Percentiles rank a stretch among this genome's conserved stretches.
Conservation (phyloP, 1,140 invertebrate species). For the Neuroterus valhalla region DNA sequence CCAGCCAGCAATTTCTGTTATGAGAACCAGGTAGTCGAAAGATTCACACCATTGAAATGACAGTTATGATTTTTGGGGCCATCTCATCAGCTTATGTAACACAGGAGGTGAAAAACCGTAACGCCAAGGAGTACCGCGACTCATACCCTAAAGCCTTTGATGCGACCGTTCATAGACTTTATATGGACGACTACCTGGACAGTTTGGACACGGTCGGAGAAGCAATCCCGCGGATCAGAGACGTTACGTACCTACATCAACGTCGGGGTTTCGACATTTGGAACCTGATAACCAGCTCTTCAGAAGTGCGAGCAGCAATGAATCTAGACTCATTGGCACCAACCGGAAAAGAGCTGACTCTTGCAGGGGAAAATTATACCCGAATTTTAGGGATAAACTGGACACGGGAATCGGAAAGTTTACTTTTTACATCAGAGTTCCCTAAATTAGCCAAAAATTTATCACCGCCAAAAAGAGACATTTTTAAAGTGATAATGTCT, state of each 20-base stretch:
- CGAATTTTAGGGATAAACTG: slow-evolving; percentile 35
- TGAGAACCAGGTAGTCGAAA: slow-evolving; percentile 33
- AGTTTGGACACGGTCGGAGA: slow-evolving; percentile 34
- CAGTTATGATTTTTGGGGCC: slow-evolving; percentile 60
- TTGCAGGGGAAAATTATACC: background rate
- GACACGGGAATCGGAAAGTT: background rate
- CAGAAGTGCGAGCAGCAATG: background rate
- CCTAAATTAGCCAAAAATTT: slow-evolving; percentile 14
- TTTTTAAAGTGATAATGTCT: slow-evolving; percentile 47
- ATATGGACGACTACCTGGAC: slow-evolving; percentile 42
- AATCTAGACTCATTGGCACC: background rate
- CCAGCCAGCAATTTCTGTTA: slow-evolving; percentile 59
- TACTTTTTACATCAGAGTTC: slow-evolving; percentile 7
- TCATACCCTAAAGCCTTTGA: background rate
- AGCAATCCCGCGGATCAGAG: slow-evolving; percentile 13
- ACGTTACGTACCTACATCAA: slow-evolving; percentile 29
- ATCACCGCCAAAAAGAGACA: slow-evolving; percentile 41
- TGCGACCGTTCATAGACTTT: slow-evolving; percentile 12
- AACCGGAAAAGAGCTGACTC: background rate
- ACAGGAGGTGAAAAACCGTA: slow-evolving; percentile 39
- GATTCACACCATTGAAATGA: slow-evolving; percentile 48
- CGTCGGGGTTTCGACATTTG: slow-evolving; percentile 42
- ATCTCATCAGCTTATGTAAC: slow-evolving; percentile 57
- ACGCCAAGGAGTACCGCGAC: slow-evolving; percentile 5
- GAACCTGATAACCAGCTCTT: slow-evolving; percentile 28